Evolutionary conservation across 2,888 invertebrate genomes (phyloP).

Genomic region (Noctua janthina): DNA sequence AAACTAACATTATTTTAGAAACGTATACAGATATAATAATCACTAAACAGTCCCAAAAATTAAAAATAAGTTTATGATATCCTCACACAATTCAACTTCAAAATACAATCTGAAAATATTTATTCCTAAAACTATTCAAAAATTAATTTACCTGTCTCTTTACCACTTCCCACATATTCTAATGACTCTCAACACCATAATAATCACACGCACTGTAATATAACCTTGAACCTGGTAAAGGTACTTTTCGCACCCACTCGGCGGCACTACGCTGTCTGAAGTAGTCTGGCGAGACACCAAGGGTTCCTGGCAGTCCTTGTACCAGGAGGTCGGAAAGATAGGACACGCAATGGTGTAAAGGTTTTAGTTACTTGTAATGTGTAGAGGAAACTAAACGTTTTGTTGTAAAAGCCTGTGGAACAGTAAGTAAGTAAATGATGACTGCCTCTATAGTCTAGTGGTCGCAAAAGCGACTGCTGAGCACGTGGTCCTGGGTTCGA

Average conservation of each 20-base stretch:
- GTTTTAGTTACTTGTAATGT: slow-evolving; percentile 2
- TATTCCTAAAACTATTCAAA: neutral
- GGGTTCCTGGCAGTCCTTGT: slow-evolving; percentile 54
- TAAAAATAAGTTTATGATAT: neutral
- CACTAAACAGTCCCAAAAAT: neutral
- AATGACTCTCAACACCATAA: slow-evolving; percentile 20
- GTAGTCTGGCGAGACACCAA: slow-evolving; percentile 73
- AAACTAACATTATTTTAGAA: neutral
- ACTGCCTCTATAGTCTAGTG: neutral
- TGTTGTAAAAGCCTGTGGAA: neutral
- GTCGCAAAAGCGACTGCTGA: neutral
- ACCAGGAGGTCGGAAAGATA: slow-evolving; percentile 59
- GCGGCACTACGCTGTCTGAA: slow-evolving; percentile 73
- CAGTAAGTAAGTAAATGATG: neutral
- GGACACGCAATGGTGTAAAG: slow-evolving; percentile 45
- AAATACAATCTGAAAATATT: neutral
- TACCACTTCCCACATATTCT: neutral
- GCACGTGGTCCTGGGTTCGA: neutral
- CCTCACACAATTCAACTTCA: neutral
- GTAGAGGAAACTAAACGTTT: neutral
- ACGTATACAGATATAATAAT: neutral
- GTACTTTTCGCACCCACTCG: slow-evolving; percentile 73
- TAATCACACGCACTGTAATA: slow-evolving; percentile 54
- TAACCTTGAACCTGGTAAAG: slow-evolving; percentile 70
- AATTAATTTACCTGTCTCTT: rapidly evolving